These are phyloP conservation scores for Bambusicola thoracicus DNA, from an alignment of 2,113 vertebrate species.

Conservation along the genomic window DNA sequence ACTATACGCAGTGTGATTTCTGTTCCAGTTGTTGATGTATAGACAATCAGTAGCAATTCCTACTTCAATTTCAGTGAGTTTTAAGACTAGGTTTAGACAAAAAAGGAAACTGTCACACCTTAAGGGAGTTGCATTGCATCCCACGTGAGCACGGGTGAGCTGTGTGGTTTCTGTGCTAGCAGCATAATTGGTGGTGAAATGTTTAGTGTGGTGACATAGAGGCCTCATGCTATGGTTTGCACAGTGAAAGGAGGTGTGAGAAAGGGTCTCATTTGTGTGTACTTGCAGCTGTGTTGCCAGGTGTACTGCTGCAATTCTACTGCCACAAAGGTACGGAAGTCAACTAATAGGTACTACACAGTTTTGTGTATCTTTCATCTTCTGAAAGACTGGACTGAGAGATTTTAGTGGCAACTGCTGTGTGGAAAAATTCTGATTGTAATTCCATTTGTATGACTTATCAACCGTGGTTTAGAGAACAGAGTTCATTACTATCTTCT, in stretches of 20 bases:
- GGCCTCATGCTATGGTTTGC: not conserved
- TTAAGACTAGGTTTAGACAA: not conserved
- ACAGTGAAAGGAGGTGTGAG: not conserved
- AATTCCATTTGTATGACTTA: not conserved
- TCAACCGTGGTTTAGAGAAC: not conserved
- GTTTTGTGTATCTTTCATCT: not conserved
- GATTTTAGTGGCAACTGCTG: not conserved
- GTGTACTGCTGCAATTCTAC: not conserved
- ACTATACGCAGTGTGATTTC: not conserved
- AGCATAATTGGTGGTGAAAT: not conserved
- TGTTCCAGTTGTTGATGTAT: not conserved
- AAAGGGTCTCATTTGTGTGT: not conserved
- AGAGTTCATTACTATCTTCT: not conserved
- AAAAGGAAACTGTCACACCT: not conserved
- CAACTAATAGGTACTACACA: accelerated
- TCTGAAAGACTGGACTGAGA: not conserved
- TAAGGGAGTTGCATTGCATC: not conserved
- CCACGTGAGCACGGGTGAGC: not conserved
- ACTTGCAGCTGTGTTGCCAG: not conserved
- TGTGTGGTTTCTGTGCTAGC: not conserved
- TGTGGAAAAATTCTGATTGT: not conserved
- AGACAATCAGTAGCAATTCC: not conserved
- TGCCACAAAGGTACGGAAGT: not conserved
- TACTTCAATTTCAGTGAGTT: not conserved
- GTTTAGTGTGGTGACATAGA: not conserved